Evolutionary conservation across 2,797 vertebrate genomes (phyloP).

Genomic region (Tarsius wallacei): DNA sequence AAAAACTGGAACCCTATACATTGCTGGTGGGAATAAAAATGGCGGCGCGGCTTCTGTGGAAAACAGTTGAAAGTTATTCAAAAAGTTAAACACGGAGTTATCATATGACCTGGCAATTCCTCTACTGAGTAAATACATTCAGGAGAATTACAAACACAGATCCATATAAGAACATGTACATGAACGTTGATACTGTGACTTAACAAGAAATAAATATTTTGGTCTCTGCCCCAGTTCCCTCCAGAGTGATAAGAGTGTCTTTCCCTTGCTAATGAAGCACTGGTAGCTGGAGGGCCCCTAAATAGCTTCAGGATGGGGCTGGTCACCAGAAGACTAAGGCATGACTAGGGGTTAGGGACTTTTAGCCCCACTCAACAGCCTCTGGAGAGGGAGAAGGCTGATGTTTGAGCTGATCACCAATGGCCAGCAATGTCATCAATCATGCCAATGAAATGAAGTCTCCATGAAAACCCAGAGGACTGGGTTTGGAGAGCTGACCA

Average conservation of each 20-base stretch:
- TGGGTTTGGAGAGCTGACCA: neutral
- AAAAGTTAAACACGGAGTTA: neutral
- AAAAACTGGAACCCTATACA: neutral
- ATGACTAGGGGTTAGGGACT: neutral
- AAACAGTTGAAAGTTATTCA: neutral
- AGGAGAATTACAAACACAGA: neutral
- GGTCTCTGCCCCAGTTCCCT: neutral
- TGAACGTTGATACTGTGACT: neutral
- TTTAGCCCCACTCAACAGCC: neutral
- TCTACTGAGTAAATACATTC: neutral
- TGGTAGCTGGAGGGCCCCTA: neutral
- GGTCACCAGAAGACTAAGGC: neutral
- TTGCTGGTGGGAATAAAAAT: neutral
- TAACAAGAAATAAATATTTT: neutral
- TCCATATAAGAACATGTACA: neutral
- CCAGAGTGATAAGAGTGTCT: neutral
- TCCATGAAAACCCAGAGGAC: neutral
- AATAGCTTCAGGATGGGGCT: neutral
- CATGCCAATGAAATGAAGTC: neutral
- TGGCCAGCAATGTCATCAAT: neutral
- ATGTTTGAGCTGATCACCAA: neutral
- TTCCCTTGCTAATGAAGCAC: neutral
- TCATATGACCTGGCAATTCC: neutral
- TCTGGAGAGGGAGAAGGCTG: neutral
- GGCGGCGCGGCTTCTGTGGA: neutral